Percentiles rank a stretch among this genome's conserved stretches.
These are phyloP conservation scores for Pseudeuparius sepicola DNA, from an alignment of 2,888 invertebrate genomes.

Conservation along the genomic window DNA sequence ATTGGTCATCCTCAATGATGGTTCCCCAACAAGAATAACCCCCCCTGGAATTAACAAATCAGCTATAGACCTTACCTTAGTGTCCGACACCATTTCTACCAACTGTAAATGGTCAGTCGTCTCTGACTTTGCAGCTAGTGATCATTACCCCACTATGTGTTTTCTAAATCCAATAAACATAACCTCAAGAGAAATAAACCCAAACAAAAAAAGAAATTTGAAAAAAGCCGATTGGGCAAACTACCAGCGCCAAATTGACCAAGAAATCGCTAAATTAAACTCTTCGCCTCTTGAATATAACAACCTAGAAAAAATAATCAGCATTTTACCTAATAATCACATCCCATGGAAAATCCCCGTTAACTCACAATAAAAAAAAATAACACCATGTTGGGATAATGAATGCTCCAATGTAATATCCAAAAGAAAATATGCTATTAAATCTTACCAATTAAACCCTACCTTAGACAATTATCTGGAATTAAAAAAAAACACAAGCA, in stretches of 20 bases:
- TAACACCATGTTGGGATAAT: conserved; percentile 10
- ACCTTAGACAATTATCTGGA: no score
- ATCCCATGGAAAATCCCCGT: no score
- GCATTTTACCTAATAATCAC: no score
- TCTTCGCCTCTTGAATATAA: no score
- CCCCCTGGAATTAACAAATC: neutral
- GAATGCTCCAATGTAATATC: conserved; percentile 9
- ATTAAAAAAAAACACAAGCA: neutral
- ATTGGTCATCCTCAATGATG: conserved; percentile 8
- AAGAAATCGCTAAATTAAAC: no score
- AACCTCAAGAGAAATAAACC: conserved; percentile 4
- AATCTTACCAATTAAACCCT: no score
- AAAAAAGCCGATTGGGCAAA: no score
- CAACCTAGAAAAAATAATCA: no score
- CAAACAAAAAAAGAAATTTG: no score
- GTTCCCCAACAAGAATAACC: neutral
- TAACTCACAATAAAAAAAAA: no score
- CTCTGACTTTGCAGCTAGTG: neutral
- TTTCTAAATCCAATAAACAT: neutral
- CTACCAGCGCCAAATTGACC: no score
- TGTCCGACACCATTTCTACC: conserved; percentile 4
- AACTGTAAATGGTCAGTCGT: conserved; percentile 1
- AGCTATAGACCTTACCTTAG: conserved; percentile 2
- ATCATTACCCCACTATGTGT: conserved; percentile 7
- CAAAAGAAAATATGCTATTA: no score